Evolutionary conservation across 1,140 invertebrate species (phyloP), one percentile per base, ranked within the genome.

Genomic region (Solen grandis): DNA sequence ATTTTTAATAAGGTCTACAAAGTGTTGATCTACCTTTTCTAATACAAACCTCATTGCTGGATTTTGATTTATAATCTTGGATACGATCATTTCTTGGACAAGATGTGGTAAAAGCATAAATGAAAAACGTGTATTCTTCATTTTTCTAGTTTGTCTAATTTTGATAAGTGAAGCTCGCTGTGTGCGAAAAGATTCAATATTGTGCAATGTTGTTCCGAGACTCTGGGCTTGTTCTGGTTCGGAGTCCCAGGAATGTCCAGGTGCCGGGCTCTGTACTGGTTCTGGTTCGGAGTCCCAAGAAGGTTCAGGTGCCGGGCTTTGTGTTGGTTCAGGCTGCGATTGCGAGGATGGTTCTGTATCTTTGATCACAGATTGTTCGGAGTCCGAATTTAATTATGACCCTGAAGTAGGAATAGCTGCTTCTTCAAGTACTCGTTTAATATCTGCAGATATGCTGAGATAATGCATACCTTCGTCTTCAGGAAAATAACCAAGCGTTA

Each of bases 401-500:
- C 41, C 19, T 46, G 8, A 10, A 46, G 19, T 46, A 8, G 41
- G 41, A 46, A 10, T 46, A 46, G 8, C 41, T 46, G 41, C 19
- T 46, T 46, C 41, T 46, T 46, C 41, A 46, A 46, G 41, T 19
- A 46, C 8, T 46, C 41, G 8, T 46, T 46, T 46, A 10, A 46
- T 19, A 46, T 46, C 41, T 19, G 41, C 41, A 46, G 41, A 46
- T 10, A 65, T 65, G 31, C 62, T 65, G 16, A 65, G 13, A 50
- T 27, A 68, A 31, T 69, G 66, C 66, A 69, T 54, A 3, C 66
- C 68, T 29, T 33, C 25, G 19, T 22, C 35, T 72, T 72, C 68
- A n/a, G 54, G 68, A 59, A 72, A 72, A 31, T 72, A 72, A 1
- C 68, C 68, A 25, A 72, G 38, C 25, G 68, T 33, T 33, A 36